Conservation (phyloP, 2,888 invertebrate species). For the Abscondita cerata region DNA sequence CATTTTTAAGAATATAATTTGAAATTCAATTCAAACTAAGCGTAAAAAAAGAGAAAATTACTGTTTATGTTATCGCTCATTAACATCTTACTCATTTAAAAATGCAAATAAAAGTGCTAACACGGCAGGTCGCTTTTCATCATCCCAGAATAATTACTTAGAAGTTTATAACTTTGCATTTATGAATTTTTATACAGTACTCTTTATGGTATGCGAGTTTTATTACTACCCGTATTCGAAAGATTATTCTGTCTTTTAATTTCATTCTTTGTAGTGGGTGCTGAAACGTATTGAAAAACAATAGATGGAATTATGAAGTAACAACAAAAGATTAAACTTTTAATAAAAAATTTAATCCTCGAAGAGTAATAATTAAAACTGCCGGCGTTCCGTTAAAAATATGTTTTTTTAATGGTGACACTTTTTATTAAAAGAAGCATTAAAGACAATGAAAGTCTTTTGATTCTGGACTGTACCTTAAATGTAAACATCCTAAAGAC, state of each 20-base stretch:
- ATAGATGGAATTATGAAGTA: conserved; percentile 1
- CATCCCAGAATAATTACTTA: conserved; percentile 49
- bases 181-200: conserved; percentile 47
- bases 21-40: neutral
- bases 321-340: neutral
- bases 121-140: conserved; percentile 41
- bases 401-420: neutral
- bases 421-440: too few relatives aligned
- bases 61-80: conserved; percentile 27
- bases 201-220: conserved; percentile 44
- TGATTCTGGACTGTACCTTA: conserved; percentile 37
- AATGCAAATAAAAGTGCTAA: conserved; percentile 41
- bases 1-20: neutral
- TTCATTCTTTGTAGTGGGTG: too few relatives aligned
- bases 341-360: too few relatives aligned
- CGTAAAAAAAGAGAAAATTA: conserved; percentile 15
- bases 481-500: conserved; percentile 37
- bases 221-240: conserved; percentile 41
- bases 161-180: conserved; percentile 43
- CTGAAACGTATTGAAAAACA: neutral
- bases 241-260: too few relatives aligned
- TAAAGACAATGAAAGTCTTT: conserved; percentile 14
- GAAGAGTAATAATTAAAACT: neutral
- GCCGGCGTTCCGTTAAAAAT: neutral
- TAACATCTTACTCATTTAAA: conserved; percentile 32